Base-by-base conservation (phyloP, 2,797 vertebrate genomes). In the Nannoperca obscura region DNA sequence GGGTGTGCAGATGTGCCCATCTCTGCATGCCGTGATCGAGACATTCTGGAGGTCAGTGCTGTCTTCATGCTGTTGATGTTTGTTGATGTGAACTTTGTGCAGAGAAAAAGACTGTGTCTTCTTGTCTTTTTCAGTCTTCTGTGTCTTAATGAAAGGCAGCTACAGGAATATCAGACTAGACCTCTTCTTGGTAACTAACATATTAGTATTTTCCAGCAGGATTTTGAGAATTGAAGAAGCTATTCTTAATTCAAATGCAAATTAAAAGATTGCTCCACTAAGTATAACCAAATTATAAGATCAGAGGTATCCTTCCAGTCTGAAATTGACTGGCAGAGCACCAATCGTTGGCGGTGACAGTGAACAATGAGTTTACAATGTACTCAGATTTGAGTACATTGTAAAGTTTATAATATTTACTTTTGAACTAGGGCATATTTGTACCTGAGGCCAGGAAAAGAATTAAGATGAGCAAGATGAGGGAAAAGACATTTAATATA, bases 1-100 rank as follows among this genome's bases (percentile, higher is more conserved):
- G 64, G 67, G 47, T 47, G 57, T 62, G 64, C 81, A 82, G 79
- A 82, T 86, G 76, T 81, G 58, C 11, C 65, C 17, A 1, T 66
- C 46, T 53, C 47, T 19, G 42, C 67, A 63, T 44, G 66, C 38
- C 1, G 6, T 22, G 70, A 71, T 78, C 9, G 19, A 80, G 61
- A 13, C 2, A 38, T 64, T 64, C 20, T 24, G 15, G 76, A 80
- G 83, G 80, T 89, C 84, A 86, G 40, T 2, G 62, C 27, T 11
- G n/a, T 46, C 58, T 76, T 66, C 22, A 14, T 20, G 27, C 50
- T 60, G 75, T 5, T 63, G 67, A 59, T 81, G 14, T 79, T 38
- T 63, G 24, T 27, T 27, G 24, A 27, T 62, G 22, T 73, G 57
- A 81, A 76, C 63, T 60, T 46, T 42, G 52, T 42, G 36, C 46